Evolutionary conservation across 2,797 vertebrate genomes (phyloP), one percentile per base, ranked within the genome.

Genomic region (Threskiornis aethiopicus): DNA sequence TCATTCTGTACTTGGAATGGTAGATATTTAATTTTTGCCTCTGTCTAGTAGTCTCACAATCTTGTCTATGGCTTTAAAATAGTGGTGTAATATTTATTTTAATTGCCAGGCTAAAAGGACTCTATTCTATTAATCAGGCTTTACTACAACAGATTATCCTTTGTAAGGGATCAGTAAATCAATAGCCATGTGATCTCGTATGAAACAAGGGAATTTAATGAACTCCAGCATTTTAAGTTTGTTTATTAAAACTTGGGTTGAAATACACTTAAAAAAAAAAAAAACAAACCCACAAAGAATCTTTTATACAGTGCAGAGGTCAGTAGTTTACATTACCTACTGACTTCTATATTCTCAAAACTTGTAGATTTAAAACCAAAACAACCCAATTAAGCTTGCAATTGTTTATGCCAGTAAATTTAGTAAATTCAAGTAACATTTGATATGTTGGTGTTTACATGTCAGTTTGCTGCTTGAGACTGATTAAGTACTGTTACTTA

Each of bases 151-250:
- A 77, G 51, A 39, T 89, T 91, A 82, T 96, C 91, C 72, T 95
- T 95, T 92, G 52, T 77, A 49, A 94, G 35, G 72, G 85, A 82
- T 94, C 93, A 95, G 64, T 92, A 85, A 93, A 97, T 95, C 89
- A 94, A 52, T 78, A 87, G 64, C 51, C 90, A 88, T 80, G 93
- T 97, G 96, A 94, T 96, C 76, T 92, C 51, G 37, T 62, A 59
- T 87, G 80, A 80, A 95, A 95, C 87, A 97, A 79, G n/a, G 86
- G 97, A 97, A 93, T 98, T 95, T 96, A 96, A 97, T 95, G 92
- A 96, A 83, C 78, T 67, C 49, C n/a, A 83, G n/a, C 97, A 67
- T 97, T 97, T 87, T 94, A 90, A 94, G 57, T 97, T 97, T 92
- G 72, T 83, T 97, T 94, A 78, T 97, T 98, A 92, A 97, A 97